Evolutionary conservation across 2,113 vertebrate genomes (phyloP).

Genomic region (Ictalurus furcatus): DNA sequence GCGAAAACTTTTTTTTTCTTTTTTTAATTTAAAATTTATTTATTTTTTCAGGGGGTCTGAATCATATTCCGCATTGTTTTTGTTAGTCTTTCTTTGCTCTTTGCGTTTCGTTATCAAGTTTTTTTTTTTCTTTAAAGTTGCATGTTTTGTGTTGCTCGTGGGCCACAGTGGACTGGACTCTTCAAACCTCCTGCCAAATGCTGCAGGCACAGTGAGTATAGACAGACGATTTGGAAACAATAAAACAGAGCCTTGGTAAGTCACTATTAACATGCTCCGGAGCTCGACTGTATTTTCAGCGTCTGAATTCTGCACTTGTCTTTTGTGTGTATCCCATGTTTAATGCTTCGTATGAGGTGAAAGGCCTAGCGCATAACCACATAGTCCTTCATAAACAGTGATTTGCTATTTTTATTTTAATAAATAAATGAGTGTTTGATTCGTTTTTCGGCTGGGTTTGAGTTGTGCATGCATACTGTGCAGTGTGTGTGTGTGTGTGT

Average conservation of each 20-base stretch:
- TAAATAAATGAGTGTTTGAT: not conserved
- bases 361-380: slow-evolving; percentile 22
- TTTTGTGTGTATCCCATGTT: not conserved
- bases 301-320: slow-evolving; percentile 23
- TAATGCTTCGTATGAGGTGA: not conserved
- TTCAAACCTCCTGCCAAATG: slow-evolving; percentile 51
- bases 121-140: slow-evolving; percentile 16
- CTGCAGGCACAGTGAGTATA: slow-evolving; percentile 51
- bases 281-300: slow-evolving; percentile 3
- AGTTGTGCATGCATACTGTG: slow-evolving; percentile 24
- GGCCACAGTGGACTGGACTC: slow-evolving; percentile 56
- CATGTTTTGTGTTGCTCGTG: slow-evolving; percentile 41
- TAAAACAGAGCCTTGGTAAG: slow-evolving; percentile 58
- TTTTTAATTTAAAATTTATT: slow-evolving; percentile 42
- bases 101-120: slow-evolving; percentile 13
- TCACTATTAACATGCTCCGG: slow-evolving; percentile 56
- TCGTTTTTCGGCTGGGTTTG: not conserved
- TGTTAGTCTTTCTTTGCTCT: slow-evolving; percentile 14
- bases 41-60: slow-evolving; percentile 16
- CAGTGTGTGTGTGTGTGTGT: slow-evolving; percentile 45
- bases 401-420: slow-evolving; percentile 11
- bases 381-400: not conserved
- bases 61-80: slow-evolving; percentile 18
- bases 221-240: slow-evolving; percentile 53
- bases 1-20: slow-evolving; percentile 37